Evolutionary conservation across 2,888 invertebrate genomes (phyloP), one percentile per base, ranked within the genome.

Genomic region (Serripes groenlandicus): DNA sequence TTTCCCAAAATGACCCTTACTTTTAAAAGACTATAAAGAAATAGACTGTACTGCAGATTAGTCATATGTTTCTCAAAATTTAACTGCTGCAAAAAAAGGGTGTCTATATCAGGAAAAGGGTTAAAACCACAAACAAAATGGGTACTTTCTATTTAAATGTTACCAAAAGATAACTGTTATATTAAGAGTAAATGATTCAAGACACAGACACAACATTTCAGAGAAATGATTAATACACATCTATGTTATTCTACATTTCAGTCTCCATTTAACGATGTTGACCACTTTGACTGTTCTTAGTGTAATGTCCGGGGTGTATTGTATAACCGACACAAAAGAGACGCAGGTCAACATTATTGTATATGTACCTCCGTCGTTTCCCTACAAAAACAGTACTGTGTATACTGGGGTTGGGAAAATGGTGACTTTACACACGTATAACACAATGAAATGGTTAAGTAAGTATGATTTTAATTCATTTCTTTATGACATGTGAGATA

Each of bases 291-390:
- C 91, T 78, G 70, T 92, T 5, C 75, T 93, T 68, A 89, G 90
- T 52, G 68, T 93, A 54, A 78, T 86, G 7, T 85, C 90, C 37
- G 91, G 91, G n/a, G 92, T 92, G 15, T 92, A 91, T 83, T 85
- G 89, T 79, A 74, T 81, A 7, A 64, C 81, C n/a, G 64, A 66
- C 9, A 28, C 81, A 37, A 69, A 80, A 21, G 87, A 90, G 52
- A 91, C 90, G 0, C 85, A 81, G 28, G 91, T 93, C 42, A 88
- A 91, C 78, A 88, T 93, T 37, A 89, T 92, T 9, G 85, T 93
- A 1, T 91, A 89, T 72, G 90, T 90, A 11, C 92, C 92, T 11
- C 77, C 75, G 23, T 78, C 84, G n/a, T 90, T 89, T 62, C 86
- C 92, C 15, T 85, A 84, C 74, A 83, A 89, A 26, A 86, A 88